Base-by-base conservation (phyloP, 2,797 vertebrate species). In the Gadopsis bispinosus region DNA sequence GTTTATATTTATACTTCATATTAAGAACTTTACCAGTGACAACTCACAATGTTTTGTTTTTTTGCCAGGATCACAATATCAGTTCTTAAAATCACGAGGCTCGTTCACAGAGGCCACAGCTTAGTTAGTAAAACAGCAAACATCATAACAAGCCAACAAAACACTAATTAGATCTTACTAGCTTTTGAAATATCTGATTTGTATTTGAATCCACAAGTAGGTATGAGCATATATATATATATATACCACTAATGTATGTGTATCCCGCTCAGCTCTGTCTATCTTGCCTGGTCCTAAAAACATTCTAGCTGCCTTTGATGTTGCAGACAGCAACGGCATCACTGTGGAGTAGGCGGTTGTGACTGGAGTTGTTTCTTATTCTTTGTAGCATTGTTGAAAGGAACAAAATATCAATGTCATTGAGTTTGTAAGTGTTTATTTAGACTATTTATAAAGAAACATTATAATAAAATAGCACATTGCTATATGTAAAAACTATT, bases 251-350 rank as follows among this genome's bases (percentile, higher is more conserved):
- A 70, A 39, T 65, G 26, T 26, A 31, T 59, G n/a, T 73, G 60
- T 73, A 60, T 73, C 56, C 47, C 4, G 26, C 72, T 73, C 64
- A 56, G 63, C 48, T 73, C 68, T 62, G 31, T 84, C 59, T 67
- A 11, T 77, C 43, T 71, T 62, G 14, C 6, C n/a, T 50, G 60
- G 64, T 59, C 22, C 56, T 66, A 48, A 76, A 70, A 41, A 45
- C 51, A 54, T 56, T 78, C 5, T 14, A 11, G 51, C 60, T 41
- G 51, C 53, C 16, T 73, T 67, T 81, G 73, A 85, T 83, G 64
- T 70, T 61, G 48, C 81, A 8, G 56, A 77, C 68, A 84, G 72
- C 60, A 67, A 5, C 62, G 69, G 54, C 55, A 68, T 73, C 65
- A 71, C 19, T 58, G 41, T 60, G 22, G 68, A 81, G 61, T 37